These are phyloP conservation scores for Daboia siamensis DNA, from an alignment of 2,113 vertebrate genomes.

Conservation along the genomic window DNA sequence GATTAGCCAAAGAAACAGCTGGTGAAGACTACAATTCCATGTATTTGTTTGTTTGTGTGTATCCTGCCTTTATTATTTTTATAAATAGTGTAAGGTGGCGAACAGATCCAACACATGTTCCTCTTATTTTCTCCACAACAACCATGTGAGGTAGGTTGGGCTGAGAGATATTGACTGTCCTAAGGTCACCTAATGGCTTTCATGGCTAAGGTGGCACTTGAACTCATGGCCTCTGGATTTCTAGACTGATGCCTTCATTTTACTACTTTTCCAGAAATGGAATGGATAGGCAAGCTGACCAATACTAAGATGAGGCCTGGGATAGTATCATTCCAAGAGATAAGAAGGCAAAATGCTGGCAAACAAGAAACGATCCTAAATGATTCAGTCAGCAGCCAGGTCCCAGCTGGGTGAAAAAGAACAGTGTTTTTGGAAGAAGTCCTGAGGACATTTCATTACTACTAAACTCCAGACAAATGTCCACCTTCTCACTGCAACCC, in stretches of 20 bases:
- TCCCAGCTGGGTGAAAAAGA: neutral
- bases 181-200: neutral
- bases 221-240: neutral
- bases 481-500: neutral
- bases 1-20: neutral
- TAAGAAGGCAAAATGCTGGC: neutral
- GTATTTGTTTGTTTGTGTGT: neutral
- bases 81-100: neutral
- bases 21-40: neutral
- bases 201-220: neutral
- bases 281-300: neutral
- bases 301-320: neutral
- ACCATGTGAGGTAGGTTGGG: neutral
- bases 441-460: neutral
- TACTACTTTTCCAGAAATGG: neutral
- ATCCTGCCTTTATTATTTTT: neutral
- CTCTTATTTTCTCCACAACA: neutral
- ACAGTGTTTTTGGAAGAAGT: neutral
- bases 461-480: neutral
- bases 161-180: neutral
- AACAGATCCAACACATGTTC: neutral
- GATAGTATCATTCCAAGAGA: neutral
- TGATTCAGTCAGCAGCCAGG: neutral
- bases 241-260: neutral
- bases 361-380: neutral